Percentiles rank a stretch among this genome's conserved stretches.
Conservation (phyloP, 2,113 vertebrate species). For the Okapia johnstoni region DNA sequence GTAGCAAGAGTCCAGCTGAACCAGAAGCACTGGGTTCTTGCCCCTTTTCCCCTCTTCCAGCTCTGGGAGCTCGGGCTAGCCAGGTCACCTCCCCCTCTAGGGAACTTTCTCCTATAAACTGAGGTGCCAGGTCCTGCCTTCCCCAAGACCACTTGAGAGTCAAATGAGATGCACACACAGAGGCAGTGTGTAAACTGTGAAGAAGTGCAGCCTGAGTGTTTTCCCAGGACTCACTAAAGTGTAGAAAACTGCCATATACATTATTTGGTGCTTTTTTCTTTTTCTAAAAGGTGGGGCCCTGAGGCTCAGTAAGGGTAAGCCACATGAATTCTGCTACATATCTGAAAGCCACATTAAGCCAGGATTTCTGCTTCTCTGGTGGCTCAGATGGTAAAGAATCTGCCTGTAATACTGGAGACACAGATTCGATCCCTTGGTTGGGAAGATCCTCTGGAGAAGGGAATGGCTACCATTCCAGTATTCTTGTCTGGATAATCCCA, state of each 20-base stretch:
- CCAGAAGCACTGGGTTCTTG: too few relatives aligned
- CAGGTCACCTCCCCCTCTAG: fast-evolving
- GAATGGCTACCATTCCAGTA: not conserved
- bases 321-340: fast-evolving
- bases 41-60: not conserved
- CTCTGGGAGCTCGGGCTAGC: not conserved
- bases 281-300: not conserved
- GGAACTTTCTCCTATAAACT: fast-evolving
- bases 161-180: fast-evolving
- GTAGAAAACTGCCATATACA: fast-evolving
- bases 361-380: not conserved
- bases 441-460: not conserved
- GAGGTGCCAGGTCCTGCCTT: not conserved
- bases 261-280: not conserved
- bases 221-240: not conserved
- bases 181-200: fast-evolving
- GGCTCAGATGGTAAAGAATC: not conserved
- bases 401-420: not conserved
- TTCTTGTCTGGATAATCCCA: not conserved
- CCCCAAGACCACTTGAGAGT: not conserved
- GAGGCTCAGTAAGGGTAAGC: too few relatives aligned
- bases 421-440: not conserved
- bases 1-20: not conserved
- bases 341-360: not conserved
- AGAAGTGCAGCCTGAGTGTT: not conserved